Evolutionary conservation across 2,888 invertebrate genomes (phyloP).

Genomic region (Rosalia funebris): DNA sequence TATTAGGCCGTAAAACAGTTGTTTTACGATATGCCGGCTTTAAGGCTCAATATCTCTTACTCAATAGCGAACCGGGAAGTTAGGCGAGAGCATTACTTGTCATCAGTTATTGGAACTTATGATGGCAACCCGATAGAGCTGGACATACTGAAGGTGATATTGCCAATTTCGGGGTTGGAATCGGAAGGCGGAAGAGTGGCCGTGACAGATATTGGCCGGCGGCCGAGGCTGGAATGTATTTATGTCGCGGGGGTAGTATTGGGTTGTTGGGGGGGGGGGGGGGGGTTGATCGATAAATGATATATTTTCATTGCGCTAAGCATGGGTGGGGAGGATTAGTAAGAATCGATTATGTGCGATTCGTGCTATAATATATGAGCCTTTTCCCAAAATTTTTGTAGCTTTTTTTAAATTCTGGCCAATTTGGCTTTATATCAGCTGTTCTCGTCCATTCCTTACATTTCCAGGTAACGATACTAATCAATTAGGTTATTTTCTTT

Average conservation of each 20-base stretch:
- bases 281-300: too few species aligned
- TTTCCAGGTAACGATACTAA: too few species aligned
- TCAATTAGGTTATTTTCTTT: too few species aligned
- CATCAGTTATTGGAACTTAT: constrained; percentile 29
- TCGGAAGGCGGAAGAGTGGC: constrained; percentile 12
- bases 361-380: too few species aligned
- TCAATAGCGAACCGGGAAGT: constrained; percentile 23
- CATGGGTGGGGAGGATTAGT: too few species aligned
- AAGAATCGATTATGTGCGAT: too few species aligned
- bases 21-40: constrained; percentile 24
- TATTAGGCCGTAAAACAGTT: constrained; percentile 21
- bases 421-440: too few species aligned
- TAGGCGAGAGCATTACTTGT: constrained; percentile 21
- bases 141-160: constrained; percentile 14
- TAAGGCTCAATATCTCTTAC: constrained; percentile 28
- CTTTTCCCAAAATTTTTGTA: too few species aligned
- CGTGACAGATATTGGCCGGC: constrained; percentile 20
- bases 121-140: constrained; percentile 15
- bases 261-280: not conserved
- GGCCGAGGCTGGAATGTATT: constrained; percentile 10
- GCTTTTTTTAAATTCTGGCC: too few species aligned
- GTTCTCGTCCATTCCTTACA: too few species aligned
- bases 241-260: constrained; percentile 24
- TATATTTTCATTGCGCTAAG: too few species aligned
- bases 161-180: constrained; percentile 25